Evolutionary conservation across 1,140 invertebrate species (phyloP).

Genomic region (Psix sp.): DNA sequence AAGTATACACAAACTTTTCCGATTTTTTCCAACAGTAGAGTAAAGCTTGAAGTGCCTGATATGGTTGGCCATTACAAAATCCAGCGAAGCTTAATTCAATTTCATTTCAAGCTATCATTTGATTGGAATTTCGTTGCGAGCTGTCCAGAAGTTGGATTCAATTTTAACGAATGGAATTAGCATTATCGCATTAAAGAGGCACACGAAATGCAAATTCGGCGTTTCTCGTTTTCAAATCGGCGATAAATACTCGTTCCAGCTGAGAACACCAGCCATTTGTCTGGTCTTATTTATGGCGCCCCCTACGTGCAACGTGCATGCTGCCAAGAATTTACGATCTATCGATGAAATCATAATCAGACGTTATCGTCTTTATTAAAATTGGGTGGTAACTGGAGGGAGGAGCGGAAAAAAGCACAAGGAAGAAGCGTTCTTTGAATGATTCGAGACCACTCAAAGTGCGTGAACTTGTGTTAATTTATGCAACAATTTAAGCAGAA

Average conservation of each 20-base stretch:
- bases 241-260: conserved; percentile 51
- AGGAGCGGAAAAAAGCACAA: background rate
- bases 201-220: conserved; percentile 55
- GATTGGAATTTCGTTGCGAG: conserved; percentile 35
- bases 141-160: conserved; percentile 48
- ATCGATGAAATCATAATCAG: conserved; percentile 57
- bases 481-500: conserved; percentile 43
- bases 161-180: conserved; percentile 46
- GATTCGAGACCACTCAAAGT: conserved; percentile 13
- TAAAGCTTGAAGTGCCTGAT: conserved; percentile 3
- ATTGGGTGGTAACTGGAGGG: background rate
- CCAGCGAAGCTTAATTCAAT: conserved; percentile 25
- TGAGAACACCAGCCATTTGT: conserved; percentile 45
- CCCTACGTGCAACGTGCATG: conserved; percentile 54
- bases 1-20: too few relatives aligned
- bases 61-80: background rate
- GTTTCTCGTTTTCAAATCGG: conserved; percentile 47
- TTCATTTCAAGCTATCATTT: conserved; percentile 34
- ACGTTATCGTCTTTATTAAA: conserved; percentile 54
- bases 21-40: too few relatives aligned
- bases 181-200: conserved; percentile 50
- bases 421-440: conserved; percentile 14
- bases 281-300: conserved; percentile 49
- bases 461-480: conserved; percentile 49
- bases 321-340: conserved; percentile 57